Evolutionary conservation across 1,140 invertebrate species (phyloP), one percentile per base, ranked within the genome.

Genomic region (Bombus impatiens): DNA sequence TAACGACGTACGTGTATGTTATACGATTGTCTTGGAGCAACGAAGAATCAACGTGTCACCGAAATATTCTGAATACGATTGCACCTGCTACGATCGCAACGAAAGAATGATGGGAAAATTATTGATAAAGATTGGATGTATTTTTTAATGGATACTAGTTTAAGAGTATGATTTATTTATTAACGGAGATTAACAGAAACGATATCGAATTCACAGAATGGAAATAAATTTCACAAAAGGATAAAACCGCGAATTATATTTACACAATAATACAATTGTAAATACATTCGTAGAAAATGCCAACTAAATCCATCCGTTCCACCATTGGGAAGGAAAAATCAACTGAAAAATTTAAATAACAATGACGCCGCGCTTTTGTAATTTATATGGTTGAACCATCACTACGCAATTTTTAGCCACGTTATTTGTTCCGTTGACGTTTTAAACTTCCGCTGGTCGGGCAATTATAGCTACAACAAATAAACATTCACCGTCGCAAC

Each of bases 321-420:
- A 35, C 6, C 37, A 13, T 10, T 53, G 28, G 32, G 70, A 71
- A 44, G 47, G 70, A 65, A 86, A 74, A 75, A 75, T 75, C 67
- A 80, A 59, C n/a, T 47, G 68, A 44, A 37, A 68, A 68, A 86
- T 86, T 86, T 86, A 65, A 82, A 86, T 86, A 86, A 86, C 84
- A 86, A 86, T 62, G 32, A 75, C 44, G 42, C 15, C 9, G 28
- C 47, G 71, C 57, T 82, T 86, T 86, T 82, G 59, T 86, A 82
- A 86, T 86, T 81, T 65, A 82, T 75, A 81, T 47, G 35, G 71
- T 12, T n/a, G 84, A 82, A 74, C 70, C 72, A 71, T 78, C 76
- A 67, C 44, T 32, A 53, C n/a, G 9, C 67, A 22, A 37, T 53
- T 71, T 53, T 35, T 65, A 53, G 44, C 70, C 78, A 44, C 35